Evolutionary conservation across 2,113 vertebrate genomes (phyloP), one percentile per base, ranked within the genome.

Genomic region (Calypte anna): DNA sequence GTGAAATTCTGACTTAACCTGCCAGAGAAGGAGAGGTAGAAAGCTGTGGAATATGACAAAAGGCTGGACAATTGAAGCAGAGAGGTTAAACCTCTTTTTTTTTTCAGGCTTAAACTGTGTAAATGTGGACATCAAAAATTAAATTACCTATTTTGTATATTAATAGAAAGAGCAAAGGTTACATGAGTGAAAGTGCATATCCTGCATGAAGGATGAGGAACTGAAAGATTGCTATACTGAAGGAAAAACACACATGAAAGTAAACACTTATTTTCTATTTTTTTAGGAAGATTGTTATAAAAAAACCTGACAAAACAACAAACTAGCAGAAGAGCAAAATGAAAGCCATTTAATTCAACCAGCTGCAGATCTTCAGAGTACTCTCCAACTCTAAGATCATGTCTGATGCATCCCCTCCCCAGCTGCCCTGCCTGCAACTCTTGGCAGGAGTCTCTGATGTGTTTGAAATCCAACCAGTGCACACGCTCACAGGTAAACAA

Each of bases 361-460:
- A 92, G 62, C 46, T 80, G 74, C 33, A 68, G 44, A 75, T 66
- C 64, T 82, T 31, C 46, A 86, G 48, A 72, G 23, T 28, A 23
- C 40, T 54, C 28, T 61, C 44, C 46, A 79, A 28, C 33, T 51
- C 80, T n/a, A 70, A 88, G 73, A 75, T 33, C 0, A 0, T 43
- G 50, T 63, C 58, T 89, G 43, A 86, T 21, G 75, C 89, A 87
- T 77, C 69, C 75, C 76, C 64, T 92, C 33, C 30, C 22, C 50
- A 79, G 14, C 14, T 83, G 55, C 24, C 59, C 62, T 46, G 79
- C 78, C 64, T 86, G 66, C 36, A 64, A 59, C 22, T 2, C 54
- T 33, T 77, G 55, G 43, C 59, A 82, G 77, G 43, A 66, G 53
- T 21, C 25, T 61, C 50, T 63, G 48, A 74, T 8, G 21, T 30